These are phyloP conservation scores for Girardinus metallicus DNA, from an alignment of 2,797 vertebrate genomes.

Conservation along the genomic window DNA sequence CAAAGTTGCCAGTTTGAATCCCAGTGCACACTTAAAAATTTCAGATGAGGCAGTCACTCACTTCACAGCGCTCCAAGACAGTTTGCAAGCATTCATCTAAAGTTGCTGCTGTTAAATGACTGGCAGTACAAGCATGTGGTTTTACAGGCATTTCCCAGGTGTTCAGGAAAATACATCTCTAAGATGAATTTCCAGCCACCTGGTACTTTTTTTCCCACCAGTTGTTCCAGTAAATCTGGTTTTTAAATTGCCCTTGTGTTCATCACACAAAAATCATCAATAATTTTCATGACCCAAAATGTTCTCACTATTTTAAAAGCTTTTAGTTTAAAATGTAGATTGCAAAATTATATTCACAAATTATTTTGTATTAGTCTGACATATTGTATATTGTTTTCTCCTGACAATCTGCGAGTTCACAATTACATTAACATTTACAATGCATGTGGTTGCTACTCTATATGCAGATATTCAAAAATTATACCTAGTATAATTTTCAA, in stretches of 20 bases:
- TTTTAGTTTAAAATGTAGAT: not conserved
- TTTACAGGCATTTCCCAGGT: constrained; percentile 49
- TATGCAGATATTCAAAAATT: not conserved
- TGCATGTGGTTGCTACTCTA: not conserved
- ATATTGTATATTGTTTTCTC: not conserved
- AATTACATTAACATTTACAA: not conserved
- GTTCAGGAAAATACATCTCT: constrained; percentile 25
- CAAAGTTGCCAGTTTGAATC: constrained; percentile 52
- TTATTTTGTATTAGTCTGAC: not conserved
- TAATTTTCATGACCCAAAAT: not conserved
- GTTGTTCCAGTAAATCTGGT: constrained; percentile 54
- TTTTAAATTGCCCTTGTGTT: constrained; percentile 32
- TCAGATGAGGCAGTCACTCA: constrained; percentile 31
- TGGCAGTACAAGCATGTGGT: constrained; percentile 42
- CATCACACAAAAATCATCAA: constrained; percentile 12
- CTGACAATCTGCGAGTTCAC: not conserved
- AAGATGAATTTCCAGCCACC: constrained; percentile 47
- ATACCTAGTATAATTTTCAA: not conserved
- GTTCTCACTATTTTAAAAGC: not conserved
- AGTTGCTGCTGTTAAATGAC: constrained; percentile 51
- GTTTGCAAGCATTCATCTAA: constrained; percentile 41
- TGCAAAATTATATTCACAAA: not conserved
- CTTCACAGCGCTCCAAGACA: constrained; percentile 34
- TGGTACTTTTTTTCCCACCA: constrained; percentile 49
- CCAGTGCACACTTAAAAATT: constrained; percentile 28